Evolutionary conservation across 2,113 vertebrate genomes (phyloP).

Genomic region (Erpornis zantholeuca): DNA sequence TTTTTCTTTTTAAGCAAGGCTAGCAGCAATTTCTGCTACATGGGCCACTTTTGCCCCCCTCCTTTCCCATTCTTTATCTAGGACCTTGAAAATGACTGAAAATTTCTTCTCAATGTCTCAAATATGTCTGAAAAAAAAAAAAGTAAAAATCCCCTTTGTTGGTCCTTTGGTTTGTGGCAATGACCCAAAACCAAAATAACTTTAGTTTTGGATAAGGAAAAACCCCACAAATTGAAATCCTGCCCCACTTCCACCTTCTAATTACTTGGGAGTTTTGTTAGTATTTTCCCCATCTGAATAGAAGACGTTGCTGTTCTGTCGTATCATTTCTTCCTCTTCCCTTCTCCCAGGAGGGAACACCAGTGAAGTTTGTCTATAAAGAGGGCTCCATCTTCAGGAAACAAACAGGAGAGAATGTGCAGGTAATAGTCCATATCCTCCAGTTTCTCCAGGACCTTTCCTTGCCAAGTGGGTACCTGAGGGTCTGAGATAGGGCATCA

Average conservation of each 20-base stretch:
- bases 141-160: background rate
- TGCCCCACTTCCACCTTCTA: background rate
- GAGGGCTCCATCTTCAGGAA: conserved; percentile 23
- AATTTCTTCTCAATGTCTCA: background rate
- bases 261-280: background rate
- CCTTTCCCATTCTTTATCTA: background rate
- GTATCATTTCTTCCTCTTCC: background rate
- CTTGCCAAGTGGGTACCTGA: background rate
- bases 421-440: background rate
- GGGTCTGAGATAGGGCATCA: background rate
- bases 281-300: background rate
- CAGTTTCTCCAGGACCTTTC: background rate
- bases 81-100: background rate
- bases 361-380: background rate
- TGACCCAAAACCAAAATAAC: background rate
- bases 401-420: background rate
- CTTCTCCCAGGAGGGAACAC: background rate
- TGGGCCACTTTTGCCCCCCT: background rate
- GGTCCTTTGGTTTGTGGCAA: background rate
- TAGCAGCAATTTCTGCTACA: background rate
- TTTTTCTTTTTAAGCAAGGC: background rate
- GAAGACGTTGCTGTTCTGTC: background rate
- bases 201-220: background rate
- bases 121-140: background rate
- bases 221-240: background rate